These are phyloP conservation scores for Gorsachius magnificus DNA, from an alignment of 2,797 vertebrate species.

Conservation along the genomic window DNA sequence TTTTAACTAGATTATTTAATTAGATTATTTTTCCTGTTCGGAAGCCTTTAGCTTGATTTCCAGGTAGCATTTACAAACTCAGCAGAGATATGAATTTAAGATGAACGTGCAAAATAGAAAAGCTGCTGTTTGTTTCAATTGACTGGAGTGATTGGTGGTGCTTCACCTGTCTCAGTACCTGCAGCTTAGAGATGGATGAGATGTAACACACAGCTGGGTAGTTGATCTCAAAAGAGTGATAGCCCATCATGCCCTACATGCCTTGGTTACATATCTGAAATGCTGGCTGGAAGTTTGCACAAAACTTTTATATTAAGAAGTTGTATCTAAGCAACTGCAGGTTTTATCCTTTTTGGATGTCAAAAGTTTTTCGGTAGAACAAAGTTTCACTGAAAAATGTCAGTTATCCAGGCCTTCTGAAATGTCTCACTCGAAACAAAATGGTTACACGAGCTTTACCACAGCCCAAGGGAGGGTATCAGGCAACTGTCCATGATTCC, in stretches of 20 bases:
- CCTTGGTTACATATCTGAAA: not conserved
- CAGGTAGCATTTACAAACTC: slow-evolving; percentile 21
- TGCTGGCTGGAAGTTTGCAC: not conserved
- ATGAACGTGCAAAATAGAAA: not conserved
- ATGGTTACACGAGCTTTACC: not conserved
- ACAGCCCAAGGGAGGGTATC: not conserved
- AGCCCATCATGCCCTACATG: not conserved
- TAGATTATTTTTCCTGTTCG: not conserved
- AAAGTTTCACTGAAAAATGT: not conserved
- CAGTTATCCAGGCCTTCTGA: not conserved
- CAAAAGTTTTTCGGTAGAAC: not conserved
- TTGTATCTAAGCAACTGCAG: not conserved
- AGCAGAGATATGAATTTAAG: slow-evolving; percentile 35
- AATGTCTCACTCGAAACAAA: not conserved
- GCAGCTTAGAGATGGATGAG: slow-evolving; percentile 29
- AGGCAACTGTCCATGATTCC: not conserved
- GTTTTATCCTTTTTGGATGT: not conserved
- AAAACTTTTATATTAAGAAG: not conserved
- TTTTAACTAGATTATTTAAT: slow-evolving; percentile 14
- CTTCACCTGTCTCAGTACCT: slow-evolving; percentile 33
- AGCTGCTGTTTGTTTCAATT: slow-evolving; percentile 18
- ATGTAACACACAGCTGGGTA: slow-evolving; percentile 24
- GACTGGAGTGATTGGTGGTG: not conserved
- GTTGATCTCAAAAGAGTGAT: not conserved
- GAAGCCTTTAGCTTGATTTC: not conserved